Conservation (phyloP, 2,797 vertebrate species). For the Anguilla obscura region DNA sequence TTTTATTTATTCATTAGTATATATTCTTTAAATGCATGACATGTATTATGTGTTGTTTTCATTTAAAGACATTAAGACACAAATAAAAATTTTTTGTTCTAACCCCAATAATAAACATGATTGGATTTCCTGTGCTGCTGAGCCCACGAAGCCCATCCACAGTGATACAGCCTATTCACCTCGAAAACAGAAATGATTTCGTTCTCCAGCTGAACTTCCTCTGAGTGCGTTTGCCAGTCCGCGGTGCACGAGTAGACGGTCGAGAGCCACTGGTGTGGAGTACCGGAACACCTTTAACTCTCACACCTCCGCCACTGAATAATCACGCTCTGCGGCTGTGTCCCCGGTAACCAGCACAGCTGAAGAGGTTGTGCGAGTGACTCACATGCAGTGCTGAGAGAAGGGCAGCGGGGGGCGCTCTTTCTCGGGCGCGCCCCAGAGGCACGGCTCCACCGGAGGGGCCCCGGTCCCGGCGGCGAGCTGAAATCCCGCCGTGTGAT, state of each 20-base stretch:
- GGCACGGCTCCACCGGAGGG: too few relatives aligned
- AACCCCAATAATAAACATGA: not conserved
- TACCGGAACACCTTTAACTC: not conserved
- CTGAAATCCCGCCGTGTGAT: constrained; percentile 16
- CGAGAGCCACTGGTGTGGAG: not conserved
- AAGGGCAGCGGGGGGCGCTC: not conserved
- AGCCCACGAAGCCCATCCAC: not conserved
- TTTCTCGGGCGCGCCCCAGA: not conserved
- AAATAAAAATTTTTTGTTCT: not conserved
- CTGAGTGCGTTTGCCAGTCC: not conserved
- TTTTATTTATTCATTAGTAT: too few relatives aligned
- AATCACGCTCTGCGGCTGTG: not conserved
- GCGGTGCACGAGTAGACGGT: not conserved
- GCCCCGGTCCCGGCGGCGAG: not conserved
- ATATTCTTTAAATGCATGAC: too few relatives aligned
- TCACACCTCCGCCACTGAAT: not conserved
- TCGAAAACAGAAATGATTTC: not conserved
- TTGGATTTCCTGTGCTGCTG: not conserved
- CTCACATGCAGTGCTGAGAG: constrained; percentile 2
- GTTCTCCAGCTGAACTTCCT: not conserved
- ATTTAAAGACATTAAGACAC: not conserved
- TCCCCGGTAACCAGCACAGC: not conserved
- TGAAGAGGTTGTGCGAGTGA: constrained; percentile 31
- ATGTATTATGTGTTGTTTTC: not conserved
- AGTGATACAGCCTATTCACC: not conserved